Conservation (phyloP, 2,797 vertebrate genomes). For the Ataeniobius toweri region DNA sequence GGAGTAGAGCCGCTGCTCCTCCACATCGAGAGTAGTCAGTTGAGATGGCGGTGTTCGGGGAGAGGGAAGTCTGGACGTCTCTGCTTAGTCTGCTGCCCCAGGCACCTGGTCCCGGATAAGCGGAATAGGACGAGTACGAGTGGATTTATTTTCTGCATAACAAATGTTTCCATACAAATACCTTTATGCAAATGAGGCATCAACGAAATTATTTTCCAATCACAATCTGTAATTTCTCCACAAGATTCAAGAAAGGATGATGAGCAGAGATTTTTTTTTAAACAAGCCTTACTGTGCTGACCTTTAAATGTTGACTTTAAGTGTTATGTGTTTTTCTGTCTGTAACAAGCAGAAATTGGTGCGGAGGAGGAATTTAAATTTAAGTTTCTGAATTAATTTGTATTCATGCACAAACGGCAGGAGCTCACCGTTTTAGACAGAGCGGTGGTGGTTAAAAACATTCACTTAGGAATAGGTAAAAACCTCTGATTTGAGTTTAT, state of each 20-base stretch:
- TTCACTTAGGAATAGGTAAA: not conserved
- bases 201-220: not conserved
- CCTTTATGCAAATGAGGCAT: not conserved
- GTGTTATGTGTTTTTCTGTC: not conserved
- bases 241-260: not conserved
- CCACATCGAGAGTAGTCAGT: too few species aligned
- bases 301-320: not conserved
- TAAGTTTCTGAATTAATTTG: not conserved
- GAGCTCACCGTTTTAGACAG: not conserved
- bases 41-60: too few species aligned
- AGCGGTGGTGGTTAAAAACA: not conserved
- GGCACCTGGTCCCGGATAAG: too few species aligned
- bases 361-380: not conserved
- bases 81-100: too few species aligned
- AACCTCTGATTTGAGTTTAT: slow-evolving; percentile 11
- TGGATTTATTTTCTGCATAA: not conserved
- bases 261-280: not conserved
- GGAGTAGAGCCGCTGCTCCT: too few species aligned
- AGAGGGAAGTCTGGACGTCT: too few species aligned
- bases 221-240: not conserved
- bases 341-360: not conserved
- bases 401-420: not conserved
- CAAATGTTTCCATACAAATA: not conserved
- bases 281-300: not conserved
- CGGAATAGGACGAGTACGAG: too few species aligned